Conservation (phyloP, 2,888 invertebrate species). For the Epinotia bilunana region DNA sequence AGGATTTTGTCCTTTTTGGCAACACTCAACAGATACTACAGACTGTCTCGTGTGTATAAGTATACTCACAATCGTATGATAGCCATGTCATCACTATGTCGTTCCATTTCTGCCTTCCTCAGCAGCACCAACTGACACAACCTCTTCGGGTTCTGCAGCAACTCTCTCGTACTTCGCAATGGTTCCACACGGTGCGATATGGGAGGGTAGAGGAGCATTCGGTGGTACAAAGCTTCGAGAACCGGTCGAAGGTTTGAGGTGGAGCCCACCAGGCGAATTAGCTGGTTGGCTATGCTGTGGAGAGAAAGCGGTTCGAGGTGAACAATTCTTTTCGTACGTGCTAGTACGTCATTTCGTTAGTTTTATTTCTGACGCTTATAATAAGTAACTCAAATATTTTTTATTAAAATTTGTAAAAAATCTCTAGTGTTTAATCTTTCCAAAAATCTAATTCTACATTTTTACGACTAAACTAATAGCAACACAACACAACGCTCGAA, state of each 20-base stretch:
- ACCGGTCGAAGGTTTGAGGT: constrained; percentile 95
- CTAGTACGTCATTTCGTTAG: too few relatives aligned
- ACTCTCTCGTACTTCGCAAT: constrained; percentile 91
- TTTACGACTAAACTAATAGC: too few relatives aligned
- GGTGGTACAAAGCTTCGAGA: constrained; percentile 95
- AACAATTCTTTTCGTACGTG: too few relatives aligned
- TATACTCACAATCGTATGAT: constrained; percentile 89
- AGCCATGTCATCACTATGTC: constrained; percentile 90
- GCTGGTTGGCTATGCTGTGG: constrained; percentile 93
- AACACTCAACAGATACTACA: too few relatives aligned
- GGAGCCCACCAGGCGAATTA: constrained; percentile 94
- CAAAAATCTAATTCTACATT: too few relatives aligned
- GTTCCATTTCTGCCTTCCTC: constrained; percentile 85
- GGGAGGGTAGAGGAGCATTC: constrained; percentile 95
- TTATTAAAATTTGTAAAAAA: too few relatives aligned
- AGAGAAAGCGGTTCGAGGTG: background rate
- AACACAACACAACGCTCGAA: too few relatives aligned
- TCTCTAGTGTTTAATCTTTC: too few relatives aligned
- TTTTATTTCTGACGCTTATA: too few relatives aligned
- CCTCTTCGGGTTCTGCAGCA: constrained; percentile 91
- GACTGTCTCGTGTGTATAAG: too few relatives aligned
- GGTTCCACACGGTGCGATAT: constrained; percentile 94
- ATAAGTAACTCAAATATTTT: too few relatives aligned
- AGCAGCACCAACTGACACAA: constrained; percentile 90
- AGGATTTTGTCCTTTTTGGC: too few relatives aligned